phyloP scores from a whole-genome alignment of 2,888 invertebrate species.

The Drosophila anomelani region DNA sequence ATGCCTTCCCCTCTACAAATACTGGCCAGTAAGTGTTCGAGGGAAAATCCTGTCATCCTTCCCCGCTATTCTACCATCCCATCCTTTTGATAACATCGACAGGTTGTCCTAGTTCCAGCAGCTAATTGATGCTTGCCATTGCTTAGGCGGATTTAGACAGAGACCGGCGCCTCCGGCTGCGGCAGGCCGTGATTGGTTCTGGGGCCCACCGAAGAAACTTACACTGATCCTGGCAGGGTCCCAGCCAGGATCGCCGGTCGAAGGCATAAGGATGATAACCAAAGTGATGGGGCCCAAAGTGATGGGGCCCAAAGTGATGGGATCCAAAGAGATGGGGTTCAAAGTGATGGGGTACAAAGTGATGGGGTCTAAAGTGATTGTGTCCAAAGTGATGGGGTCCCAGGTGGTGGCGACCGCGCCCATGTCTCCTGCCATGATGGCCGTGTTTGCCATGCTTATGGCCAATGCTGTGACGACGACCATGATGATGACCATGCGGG shows the following conservation, averaged over 20 bases:
- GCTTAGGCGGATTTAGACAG: constrained; percentile 40
- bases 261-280: constrained; percentile 24
- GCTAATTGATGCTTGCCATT: neutral
- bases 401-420: neutral
- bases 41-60: neutral
- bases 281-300: constrained; percentile 44
- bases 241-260: constrained; percentile 10
- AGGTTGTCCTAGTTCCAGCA: constrained; percentile 8
- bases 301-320: constrained; percentile 24
- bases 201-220: constrained; percentile 68
- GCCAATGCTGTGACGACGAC: constrained; percentile 2
- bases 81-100: constrained; percentile 5
- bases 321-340: constrained; percentile 33
- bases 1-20: constrained; percentile 2
- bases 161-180: constrained; percentile 35
- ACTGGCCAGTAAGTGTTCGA: neutral
- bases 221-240: constrained; percentile 28
- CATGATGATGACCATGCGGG: constrained; percentile 38
- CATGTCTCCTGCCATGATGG: constrained; percentile 24
- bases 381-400: constrained; percentile 24
- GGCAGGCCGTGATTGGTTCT: constrained; percentile 41
- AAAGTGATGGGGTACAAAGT: constrained; percentile 21
- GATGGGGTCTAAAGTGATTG: constrained; percentile 42
- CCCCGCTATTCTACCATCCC: neutral
- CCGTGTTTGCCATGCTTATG: constrained; percentile 29